These are phyloP conservation scores for Poicephalus meyeri DNA, from an alignment of 2,113 vertebrate species.

Conservation along the genomic window DNA sequence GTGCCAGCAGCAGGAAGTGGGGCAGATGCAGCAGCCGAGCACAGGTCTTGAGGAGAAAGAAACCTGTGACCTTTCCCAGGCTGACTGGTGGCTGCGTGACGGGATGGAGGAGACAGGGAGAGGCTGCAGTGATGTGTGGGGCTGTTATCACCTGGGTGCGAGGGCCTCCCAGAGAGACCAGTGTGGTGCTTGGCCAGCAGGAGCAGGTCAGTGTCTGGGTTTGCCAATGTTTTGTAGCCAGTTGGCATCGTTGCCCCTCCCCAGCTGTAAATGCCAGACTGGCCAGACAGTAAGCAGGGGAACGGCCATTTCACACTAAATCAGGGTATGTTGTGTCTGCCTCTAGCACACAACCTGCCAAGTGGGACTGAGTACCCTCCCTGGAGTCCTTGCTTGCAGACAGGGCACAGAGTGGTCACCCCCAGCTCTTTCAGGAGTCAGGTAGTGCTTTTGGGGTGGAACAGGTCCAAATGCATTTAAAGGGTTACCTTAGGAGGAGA, in stretches of 20 bases:
- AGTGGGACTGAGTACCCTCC: not conserved
- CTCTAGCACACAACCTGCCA: not conserved
- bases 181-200: not conserved
- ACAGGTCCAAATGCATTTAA: not conserved
- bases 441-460: not conserved
- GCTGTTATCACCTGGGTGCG: not conserved
- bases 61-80: not conserved
- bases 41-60: not conserved
- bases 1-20: rapidly evolving
- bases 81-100: not conserved
- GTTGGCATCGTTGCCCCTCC: rapidly evolving
- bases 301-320: not conserved
- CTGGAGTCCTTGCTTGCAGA: not conserved
- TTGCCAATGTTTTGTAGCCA: not conserved
- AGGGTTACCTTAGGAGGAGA: not conserved
- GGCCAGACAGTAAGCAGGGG: not conserved
- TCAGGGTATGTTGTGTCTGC: not conserved
- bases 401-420: not conserved
- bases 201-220: not conserved
- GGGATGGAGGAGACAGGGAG: not conserved
- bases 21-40: not conserved
- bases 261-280: not conserved
- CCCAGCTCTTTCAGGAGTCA: not conserved
- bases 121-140: rapidly evolving
- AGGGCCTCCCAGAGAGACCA: not conserved